Percentiles rank a stretch among this genome's conserved stretches.
These are phyloP conservation scores for Sebastes nivosus DNA, from an alignment of 2,797 vertebrate genomes.

Conservation along the genomic window DNA sequence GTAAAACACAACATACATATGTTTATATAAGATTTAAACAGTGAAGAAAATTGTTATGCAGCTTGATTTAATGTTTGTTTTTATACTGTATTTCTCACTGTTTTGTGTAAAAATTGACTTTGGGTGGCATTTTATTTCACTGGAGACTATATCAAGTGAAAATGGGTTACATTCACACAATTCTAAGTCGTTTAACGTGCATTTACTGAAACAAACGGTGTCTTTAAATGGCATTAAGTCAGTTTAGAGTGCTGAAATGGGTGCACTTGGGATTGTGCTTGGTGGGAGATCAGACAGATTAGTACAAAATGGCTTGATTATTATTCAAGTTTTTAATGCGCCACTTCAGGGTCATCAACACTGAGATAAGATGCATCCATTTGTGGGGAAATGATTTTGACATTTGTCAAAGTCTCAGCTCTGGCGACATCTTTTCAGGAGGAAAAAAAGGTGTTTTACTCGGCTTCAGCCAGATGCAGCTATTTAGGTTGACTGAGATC, in stretches of 20 bases:
- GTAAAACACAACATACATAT: constrained; percentile 9
- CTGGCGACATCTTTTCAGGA: neutral
- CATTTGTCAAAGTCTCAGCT: neutral
- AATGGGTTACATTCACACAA: constrained; percentile 4
- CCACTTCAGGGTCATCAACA: constrained; percentile 26
- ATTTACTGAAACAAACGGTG: neutral
- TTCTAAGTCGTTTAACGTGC: neutral
- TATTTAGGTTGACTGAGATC: neutral
- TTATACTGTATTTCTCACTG: constrained; percentile 30
- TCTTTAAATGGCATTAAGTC: constrained; percentile 16
- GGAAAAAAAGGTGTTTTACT: neutral
- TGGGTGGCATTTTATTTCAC: neutral
- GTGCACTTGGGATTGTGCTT: constrained; percentile 7
- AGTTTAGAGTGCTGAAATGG: constrained; percentile 18
- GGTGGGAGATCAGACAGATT: neutral
- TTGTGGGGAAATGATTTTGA: neutral
- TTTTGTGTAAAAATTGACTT: constrained; percentile 3
- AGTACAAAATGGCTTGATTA: constrained; percentile 14
- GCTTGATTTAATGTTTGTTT: constrained; percentile 26
- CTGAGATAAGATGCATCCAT: constrained; percentile 10
- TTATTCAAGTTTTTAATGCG: constrained; percentile 22
- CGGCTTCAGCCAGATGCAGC: constrained; percentile 2
- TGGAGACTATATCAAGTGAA: constrained; percentile 1
- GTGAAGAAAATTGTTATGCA: constrained; percentile 4
- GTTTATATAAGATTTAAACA: constrained; percentile 16